A percentile compares a stretch with the other conserved stretches of the same genome.
These are phyloP conservation scores for Neoarius graeffei DNA, from an alignment of 2,113 vertebrate genomes.

Conservation along the genomic window DNA sequence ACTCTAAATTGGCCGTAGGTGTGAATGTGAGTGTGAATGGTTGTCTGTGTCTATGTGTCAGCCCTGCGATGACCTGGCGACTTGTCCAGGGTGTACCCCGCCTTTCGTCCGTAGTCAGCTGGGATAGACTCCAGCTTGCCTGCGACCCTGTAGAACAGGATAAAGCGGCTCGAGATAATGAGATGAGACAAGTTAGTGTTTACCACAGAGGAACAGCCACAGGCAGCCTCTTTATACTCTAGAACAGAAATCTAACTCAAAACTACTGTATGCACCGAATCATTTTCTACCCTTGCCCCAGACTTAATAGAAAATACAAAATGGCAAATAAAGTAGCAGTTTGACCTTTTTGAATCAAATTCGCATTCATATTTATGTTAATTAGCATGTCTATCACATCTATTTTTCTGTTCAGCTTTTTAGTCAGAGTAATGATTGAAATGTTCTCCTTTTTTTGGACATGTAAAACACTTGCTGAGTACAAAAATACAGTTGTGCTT, in stretches of 20 bases:
- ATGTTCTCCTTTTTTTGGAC: background rate
- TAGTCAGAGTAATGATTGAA: background rate
- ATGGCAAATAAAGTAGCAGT: background rate
- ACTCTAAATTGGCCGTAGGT: too few relatives aligned
- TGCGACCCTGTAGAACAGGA: too few relatives aligned
- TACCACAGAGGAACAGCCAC: background rate
- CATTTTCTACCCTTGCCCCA: background rate
- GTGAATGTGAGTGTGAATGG: too few relatives aligned
- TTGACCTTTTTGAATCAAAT: background rate
- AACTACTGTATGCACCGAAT: background rate
- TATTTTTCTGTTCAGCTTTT: background rate
- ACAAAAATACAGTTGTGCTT: background rate
- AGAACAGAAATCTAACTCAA: background rate
- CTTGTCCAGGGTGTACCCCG: too few relatives aligned
- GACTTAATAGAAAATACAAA: background rate
- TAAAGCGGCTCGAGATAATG: too few relatives aligned
- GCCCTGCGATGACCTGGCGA: too few relatives aligned
- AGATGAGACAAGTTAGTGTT: background rate
- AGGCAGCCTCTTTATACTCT: too few relatives aligned
- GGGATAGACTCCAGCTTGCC: too few relatives aligned
- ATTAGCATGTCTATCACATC: background rate
- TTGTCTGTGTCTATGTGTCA: too few relatives aligned
- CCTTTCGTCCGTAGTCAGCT: too few relatives aligned
- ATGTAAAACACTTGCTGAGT: background rate
- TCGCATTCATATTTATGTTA: background rate